Conservation (phyloP, 2,888 invertebrate genomes). For the Gastrophysa polygoni region DNA sequence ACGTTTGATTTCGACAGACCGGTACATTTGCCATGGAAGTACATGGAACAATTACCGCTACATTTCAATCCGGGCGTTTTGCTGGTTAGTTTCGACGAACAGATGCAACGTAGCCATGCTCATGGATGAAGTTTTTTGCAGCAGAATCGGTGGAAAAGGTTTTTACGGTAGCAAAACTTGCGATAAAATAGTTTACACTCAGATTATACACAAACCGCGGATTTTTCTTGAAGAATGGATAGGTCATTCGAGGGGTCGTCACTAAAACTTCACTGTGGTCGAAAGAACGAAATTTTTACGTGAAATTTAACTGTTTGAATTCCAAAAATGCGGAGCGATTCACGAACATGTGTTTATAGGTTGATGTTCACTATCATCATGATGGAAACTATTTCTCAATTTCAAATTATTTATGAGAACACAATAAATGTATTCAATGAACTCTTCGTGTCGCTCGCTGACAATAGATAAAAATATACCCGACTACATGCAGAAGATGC, state of each 20-base stretch:
- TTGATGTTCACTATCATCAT: too few species aligned
- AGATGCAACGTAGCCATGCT: not conserved
- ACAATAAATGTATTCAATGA: too few species aligned
- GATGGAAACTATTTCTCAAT: too few species aligned
- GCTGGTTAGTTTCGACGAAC: not conserved
- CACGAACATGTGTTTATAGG: too few species aligned
- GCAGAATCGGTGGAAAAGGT: not conserved
- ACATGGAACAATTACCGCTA: not conserved
- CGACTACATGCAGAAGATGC: too few species aligned
- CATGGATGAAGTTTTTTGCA: conserved; percentile 4
- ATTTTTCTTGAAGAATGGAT: not conserved
- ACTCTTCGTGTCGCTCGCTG: too few species aligned
- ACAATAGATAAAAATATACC: too few species aligned
- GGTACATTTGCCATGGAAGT: not conserved
- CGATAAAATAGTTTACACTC: not conserved
- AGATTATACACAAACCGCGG: not conserved
- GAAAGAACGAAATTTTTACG: conserved; percentile 1
- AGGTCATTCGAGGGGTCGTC: not conserved
- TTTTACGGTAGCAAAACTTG: not conserved
- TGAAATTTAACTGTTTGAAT: not conserved
- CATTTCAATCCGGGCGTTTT: conserved; percentile 7
- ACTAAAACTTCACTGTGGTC: not conserved
- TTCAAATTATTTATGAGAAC: too few species aligned
- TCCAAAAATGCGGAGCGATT: not conserved
- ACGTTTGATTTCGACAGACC: not conserved